Percentiles rank a stretch among this genome's conserved stretches.
phyloP scores from a whole-genome alignment of 2,797 vertebrate genomes.

The Sebastes elongatus region DNA sequence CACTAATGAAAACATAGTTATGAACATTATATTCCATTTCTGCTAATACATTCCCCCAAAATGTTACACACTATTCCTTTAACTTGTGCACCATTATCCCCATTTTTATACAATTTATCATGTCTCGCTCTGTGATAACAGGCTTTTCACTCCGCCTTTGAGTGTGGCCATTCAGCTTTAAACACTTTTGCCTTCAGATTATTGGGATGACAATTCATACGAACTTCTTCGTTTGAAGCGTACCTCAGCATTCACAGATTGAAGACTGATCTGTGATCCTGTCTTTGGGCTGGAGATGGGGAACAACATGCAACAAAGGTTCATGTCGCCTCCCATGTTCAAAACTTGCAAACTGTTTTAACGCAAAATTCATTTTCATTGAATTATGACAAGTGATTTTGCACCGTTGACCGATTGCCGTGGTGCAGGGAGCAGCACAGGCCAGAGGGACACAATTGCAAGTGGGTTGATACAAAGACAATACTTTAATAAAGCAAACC shows the following conservation, averaged over 20 bases:
- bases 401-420: not conserved
- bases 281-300: not conserved
- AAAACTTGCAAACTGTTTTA: not conserved
- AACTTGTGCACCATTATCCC: too few relatives aligned
- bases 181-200: not conserved
- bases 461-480: too few relatives aligned
- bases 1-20: too few relatives aligned
- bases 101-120: not conserved
- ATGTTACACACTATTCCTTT: too few relatives aligned
- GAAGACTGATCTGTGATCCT: not conserved
- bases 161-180: not conserved
- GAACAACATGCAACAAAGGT: not conserved
- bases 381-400: not conserved
- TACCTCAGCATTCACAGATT: too few relatives aligned
- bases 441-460: too few relatives aligned
- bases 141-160: not conserved
- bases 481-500: too few relatives aligned
- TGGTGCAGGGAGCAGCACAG: too few relatives aligned
- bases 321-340: not conserved
- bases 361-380: not conserved
- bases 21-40: too few relatives aligned
- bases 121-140: not conserved
- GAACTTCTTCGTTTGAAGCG: not conserved
- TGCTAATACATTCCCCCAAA: too few relatives aligned
- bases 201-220: not conserved